Percentiles rank a stretch among this genome's conserved stretches.
Evolutionary conservation across 2,797 vertebrate genomes (phyloP).

Genomic region (Erithacus rubecula): DNA sequence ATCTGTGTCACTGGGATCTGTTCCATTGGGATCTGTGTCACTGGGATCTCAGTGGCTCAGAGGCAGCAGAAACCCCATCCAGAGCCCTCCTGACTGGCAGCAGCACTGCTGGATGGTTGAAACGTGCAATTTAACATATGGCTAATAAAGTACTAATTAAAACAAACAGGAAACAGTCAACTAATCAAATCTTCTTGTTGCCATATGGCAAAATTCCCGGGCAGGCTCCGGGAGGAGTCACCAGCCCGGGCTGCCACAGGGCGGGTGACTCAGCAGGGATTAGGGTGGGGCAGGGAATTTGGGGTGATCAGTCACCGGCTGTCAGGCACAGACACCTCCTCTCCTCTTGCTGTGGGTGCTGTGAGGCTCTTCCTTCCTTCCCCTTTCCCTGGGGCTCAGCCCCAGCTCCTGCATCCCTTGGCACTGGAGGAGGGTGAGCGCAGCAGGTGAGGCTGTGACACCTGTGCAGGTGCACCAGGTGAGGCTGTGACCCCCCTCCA

Average conservation of each 20-base stretch:
- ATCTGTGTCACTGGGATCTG: too few species aligned
- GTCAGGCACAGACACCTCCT: too few species aligned
- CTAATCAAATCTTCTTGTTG: conserved; percentile 42
- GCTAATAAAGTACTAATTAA: conserved; percentile 63
- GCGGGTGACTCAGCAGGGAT: background rate
- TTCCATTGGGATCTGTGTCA: too few species aligned
- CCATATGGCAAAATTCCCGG: conserved; percentile 59
- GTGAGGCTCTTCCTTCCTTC: too few species aligned
- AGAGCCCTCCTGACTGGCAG: background rate
- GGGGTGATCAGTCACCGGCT: background rate
- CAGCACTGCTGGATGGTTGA: background rate
- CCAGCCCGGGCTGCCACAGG: background rate
- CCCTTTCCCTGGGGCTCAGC: too few species aligned
- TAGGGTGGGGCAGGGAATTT: background rate
- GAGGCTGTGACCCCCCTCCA: too few species aligned
- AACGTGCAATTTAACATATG: conserved; percentile 59
- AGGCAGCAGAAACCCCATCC: background rate
- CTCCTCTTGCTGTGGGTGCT: too few species aligned
- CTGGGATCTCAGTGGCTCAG: too few species aligned
- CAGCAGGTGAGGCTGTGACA: too few species aligned
- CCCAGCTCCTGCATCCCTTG: too few species aligned
- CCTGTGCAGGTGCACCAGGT: too few species aligned
- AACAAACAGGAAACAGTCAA: conserved; percentile 66
- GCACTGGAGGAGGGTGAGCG: too few species aligned
- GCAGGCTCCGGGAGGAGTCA: conserved; percentile 9